Percentiles rank a stretch among this genome's conserved stretches.
phyloP scores from a whole-genome alignment of 2,797 vertebrate genomes.

The Hipposideros larvatus region DNA sequence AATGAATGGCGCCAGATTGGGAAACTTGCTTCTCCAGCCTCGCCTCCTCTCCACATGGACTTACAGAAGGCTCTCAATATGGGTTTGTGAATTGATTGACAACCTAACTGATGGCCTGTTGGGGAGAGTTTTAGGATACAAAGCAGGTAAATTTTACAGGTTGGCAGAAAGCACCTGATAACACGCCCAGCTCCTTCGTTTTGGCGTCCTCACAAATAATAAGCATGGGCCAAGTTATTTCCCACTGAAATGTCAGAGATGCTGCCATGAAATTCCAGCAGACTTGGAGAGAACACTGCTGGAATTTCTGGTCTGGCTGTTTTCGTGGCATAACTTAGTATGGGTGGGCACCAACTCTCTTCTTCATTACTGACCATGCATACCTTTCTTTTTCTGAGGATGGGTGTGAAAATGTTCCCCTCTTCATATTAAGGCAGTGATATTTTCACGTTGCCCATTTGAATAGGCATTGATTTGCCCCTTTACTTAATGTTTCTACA shows the following conservation, averaged over 20 bases:
- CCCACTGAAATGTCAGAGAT: neutral
- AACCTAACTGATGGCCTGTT: neutral
- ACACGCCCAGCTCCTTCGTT: neutral
- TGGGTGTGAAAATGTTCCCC: neutral
- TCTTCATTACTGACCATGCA: neutral
- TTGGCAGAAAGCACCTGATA: neutral
- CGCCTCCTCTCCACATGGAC: slow-evolving; percentile 28
- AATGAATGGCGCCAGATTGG: slow-evolving; percentile 69
- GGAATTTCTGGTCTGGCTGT: neutral
- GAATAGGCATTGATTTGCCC: neutral
- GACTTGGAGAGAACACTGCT: neutral
- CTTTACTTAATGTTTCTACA: slow-evolving; percentile 20
- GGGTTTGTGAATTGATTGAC: slow-evolving; percentile 56
- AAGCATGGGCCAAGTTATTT: neutral
- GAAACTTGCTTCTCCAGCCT: slow-evolving; percentile 18
- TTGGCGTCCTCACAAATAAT: neutral
- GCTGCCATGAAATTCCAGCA: neutral
- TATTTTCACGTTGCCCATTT: neutral
- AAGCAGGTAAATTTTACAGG: slow-evolving; percentile 44
- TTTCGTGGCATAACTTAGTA: neutral
- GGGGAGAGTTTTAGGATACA: slow-evolving; percentile 39
- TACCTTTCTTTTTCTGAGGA: slow-evolving; percentile 36
- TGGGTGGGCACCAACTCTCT: neutral
- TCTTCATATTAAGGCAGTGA: neutral
- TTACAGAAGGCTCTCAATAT: slow-evolving; percentile 60